phyloP scores from a whole-genome alignment of 1,140 invertebrate genomes.

The Drosophila dunni region DNA sequence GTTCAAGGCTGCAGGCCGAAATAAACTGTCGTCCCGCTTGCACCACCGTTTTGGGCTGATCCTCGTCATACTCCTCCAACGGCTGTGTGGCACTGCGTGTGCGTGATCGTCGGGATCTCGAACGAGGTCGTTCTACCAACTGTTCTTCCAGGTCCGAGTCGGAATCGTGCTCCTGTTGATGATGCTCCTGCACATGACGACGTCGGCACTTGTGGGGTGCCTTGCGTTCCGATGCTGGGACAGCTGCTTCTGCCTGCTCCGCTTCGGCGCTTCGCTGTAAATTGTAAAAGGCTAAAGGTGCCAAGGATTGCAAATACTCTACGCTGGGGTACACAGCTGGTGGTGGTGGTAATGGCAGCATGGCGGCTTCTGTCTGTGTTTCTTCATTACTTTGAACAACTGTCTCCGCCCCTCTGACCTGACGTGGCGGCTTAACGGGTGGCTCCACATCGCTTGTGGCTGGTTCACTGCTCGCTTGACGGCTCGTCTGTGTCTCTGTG shows the following conservation, averaged over 20 bases:
- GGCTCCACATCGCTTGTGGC: slow-evolving; percentile 56
- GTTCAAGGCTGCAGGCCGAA: slow-evolving; percentile 87
- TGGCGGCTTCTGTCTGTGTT: slow-evolving; percentile 84
- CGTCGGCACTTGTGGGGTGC: slow-evolving; percentile 72
- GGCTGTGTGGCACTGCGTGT: slow-evolving; percentile 83
- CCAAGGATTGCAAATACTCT: slow-evolving; percentile 86
- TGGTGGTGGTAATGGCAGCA: slow-evolving; percentile 86
- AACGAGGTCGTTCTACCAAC: slow-evolving; percentile 79
- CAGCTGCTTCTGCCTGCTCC: slow-evolving; percentile 51
- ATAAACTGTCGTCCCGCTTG: slow-evolving; percentile 89
- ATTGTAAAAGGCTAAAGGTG: slow-evolving; percentile 84
- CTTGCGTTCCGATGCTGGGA: slow-evolving; percentile 54
- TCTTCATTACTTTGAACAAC: slow-evolving; percentile 63
- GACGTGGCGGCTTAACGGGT: slow-evolving; percentile 75
- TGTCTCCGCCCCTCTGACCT: slow-evolving; percentile 68
- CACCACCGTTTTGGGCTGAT: slow-evolving; percentile 85
- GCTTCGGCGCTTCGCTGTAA: slow-evolving; percentile 84
- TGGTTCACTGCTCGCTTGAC: slow-evolving; percentile 69
- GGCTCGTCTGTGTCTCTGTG: slow-evolving; percentile 74
- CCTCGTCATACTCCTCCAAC: slow-evolving; percentile 70
- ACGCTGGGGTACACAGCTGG: slow-evolving; percentile 85
- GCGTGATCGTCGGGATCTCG: slow-evolving; percentile 69
- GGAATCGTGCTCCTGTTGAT: slow-evolving; percentile 51
- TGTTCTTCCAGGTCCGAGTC: slow-evolving; percentile 74
- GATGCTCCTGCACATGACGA: slow-evolving; percentile 63